Conservation (phyloP, 2,888 invertebrate genomes). For the Cepaea hortensis region DNA sequence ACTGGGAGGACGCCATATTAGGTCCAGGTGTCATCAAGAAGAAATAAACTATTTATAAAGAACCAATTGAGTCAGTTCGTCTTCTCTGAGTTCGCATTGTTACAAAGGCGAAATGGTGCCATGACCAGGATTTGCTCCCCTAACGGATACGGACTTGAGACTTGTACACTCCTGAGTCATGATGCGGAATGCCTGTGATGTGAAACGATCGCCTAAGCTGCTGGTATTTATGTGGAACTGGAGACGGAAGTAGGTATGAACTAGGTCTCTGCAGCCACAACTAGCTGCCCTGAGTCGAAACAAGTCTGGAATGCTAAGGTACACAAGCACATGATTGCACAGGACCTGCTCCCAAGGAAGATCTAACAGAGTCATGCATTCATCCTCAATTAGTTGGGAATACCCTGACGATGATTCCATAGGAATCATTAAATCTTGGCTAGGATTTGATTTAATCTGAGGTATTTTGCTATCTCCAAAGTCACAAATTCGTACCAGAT, state of each 20-base stretch:
- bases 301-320: slow-evolving; percentile 80
- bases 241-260: slow-evolving; percentile 71
- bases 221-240: slow-evolving; percentile 60
- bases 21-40: too few species aligned
- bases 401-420: not conserved
- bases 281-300: slow-evolving; percentile 81
- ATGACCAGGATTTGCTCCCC: slow-evolving; percentile 79
- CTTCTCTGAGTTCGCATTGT: too few species aligned
- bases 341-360: slow-evolving; percentile 83
- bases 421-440: not conserved
- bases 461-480: not conserved
- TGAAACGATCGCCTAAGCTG: slow-evolving; percentile 61
- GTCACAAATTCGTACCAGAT: too few species aligned
- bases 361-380: slow-evolving; percentile 59
- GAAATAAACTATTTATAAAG: too few species aligned
- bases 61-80: too few species aligned
- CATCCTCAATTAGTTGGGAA: slow-evolving; percentile 1
- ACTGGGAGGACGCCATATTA: too few species aligned
- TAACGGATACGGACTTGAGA: slow-evolving; percentile 80
- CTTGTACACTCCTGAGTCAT: slow-evolving; percentile 79
- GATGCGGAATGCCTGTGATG: slow-evolving; percentile 74
- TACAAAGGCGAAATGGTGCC: too few species aligned
- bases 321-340: slow-evolving; percentile 79
- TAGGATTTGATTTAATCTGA: not conserved
- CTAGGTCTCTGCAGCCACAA: slow-evolving; percentile 55